phyloP scores from a whole-genome alignment of 2,113 vertebrate species.

The Sorex araneus region DNA sequence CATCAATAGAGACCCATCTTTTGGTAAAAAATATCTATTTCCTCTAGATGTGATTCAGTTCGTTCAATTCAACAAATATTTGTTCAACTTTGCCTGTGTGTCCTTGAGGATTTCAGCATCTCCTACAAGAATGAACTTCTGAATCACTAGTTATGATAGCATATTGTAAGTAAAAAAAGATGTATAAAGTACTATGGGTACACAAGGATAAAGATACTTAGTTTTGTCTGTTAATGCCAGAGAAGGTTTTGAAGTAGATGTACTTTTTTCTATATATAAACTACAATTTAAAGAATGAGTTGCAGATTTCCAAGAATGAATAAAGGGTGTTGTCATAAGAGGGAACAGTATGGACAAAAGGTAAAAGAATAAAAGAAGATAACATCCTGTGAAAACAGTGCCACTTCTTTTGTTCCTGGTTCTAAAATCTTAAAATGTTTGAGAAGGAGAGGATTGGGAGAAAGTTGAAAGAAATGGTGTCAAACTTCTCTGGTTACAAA shows the following conservation, averaged over 20 bases:
- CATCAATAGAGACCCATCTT: slow-evolving; percentile 2
- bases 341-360: not conserved
- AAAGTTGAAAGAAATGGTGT: not conserved
- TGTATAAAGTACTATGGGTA: slow-evolving; percentile 10
- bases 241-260: slow-evolving; percentile 37
- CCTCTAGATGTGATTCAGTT: slow-evolving; percentile 62
- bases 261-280: slow-evolving; percentile 32
- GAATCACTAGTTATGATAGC: slow-evolving; percentile 48
- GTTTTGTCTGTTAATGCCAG: not conserved
- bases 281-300: slow-evolving; percentile 20
- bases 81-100: slow-evolving; percentile 61
- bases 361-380: not conserved
- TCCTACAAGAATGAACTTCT: slow-evolving; percentile 36
- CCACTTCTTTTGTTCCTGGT: not conserved
- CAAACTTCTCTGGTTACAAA: slow-evolving; percentile 1
- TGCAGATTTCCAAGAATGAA: slow-evolving; percentile 42
- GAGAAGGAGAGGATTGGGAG: not conserved
- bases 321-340: not conserved
- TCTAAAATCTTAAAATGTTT: not conserved
- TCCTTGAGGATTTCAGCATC: slow-evolving; percentile 68
- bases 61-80: slow-evolving; percentile 67
- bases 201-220: not conserved
- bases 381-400: not conserved
- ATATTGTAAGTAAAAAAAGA: slow-evolving; percentile 25
- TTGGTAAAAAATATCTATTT: not conserved